Conservation (phyloP, 2,797 vertebrate genomes). For the Hipposideros larvatus region DNA sequence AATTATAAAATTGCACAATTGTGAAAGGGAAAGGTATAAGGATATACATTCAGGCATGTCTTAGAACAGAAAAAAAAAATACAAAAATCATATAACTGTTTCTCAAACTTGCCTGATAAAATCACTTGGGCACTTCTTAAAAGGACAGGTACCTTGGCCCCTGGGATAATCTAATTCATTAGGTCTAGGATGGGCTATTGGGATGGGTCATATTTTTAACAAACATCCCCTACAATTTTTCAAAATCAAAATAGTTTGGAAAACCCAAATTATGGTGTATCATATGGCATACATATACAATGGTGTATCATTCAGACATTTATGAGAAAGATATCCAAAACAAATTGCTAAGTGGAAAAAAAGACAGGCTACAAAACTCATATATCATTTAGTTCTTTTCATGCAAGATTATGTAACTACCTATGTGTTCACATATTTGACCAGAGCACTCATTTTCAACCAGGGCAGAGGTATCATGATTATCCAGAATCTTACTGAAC, state of each 20-base stretch:
- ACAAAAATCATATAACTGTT: slow-evolving; percentile 12
- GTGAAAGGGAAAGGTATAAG: neutral
- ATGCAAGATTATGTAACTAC: neutral
- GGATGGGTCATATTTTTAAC: slow-evolving; percentile 13
- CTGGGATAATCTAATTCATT: slow-evolving; percentile 19
- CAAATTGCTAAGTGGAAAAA: neutral
- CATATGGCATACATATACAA: neutral
- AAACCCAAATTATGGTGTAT: neutral
- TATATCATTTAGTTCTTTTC: slow-evolving; percentile 21
- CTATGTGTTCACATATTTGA: neutral
- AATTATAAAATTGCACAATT: neutral
- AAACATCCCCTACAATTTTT: slow-evolving; percentile 32
- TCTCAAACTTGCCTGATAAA: slow-evolving; percentile 31
- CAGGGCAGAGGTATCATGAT: neutral
- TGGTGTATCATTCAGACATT: neutral
- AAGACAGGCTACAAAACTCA: neutral
- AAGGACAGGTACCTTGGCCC: neutral
- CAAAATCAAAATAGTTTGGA: neutral
- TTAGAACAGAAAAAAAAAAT: neutral
- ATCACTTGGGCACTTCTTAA: neutral
- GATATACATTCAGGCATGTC: neutral
- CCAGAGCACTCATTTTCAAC: slow-evolving; percentile 2
- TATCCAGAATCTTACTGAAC: neutral
- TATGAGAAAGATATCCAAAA: slow-evolving; percentile 27
- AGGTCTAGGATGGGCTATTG: neutral